Percentiles rank a stretch among this genome's conserved stretches.
These are phyloP conservation scores for Melanostoma mellinum DNA, from an alignment of 2,888 invertebrate genomes.

Conservation along the genomic window DNA sequence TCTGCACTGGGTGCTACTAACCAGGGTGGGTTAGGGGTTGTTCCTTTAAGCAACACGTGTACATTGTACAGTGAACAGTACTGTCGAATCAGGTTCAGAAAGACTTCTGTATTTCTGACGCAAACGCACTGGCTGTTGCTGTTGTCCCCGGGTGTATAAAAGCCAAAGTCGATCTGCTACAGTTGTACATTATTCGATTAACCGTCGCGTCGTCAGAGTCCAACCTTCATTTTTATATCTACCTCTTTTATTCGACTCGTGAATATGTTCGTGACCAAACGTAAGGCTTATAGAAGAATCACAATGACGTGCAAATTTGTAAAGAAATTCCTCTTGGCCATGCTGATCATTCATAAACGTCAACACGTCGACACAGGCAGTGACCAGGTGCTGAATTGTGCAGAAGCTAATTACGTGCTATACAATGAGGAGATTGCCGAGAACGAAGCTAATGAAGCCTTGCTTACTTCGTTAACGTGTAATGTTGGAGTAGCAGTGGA, in stretches of 20 bases:
- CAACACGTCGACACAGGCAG: constrained; percentile 19
- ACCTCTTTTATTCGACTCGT: neutral
- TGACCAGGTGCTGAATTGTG: constrained; percentile 37
- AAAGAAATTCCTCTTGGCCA: constrained; percentile 57
- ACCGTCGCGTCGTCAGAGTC: neutral
- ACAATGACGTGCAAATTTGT: constrained; percentile 61
- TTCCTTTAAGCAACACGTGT: constrained; percentile 54
- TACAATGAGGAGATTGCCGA: constrained; percentile 77
- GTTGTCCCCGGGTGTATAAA: constrained; percentile 52
- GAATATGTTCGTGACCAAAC: constrained; percentile 53
- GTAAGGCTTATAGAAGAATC: constrained; percentile 39
- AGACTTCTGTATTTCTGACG: neutral
- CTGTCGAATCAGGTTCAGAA: constrained; percentile 1
- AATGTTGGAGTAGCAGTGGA: constrained; percentile 37
- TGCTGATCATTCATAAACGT: constrained; percentile 64
- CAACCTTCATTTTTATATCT: neutral
- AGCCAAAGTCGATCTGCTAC: constrained; percentile 41
- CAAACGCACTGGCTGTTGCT: constrained; percentile 4
- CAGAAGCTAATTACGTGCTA: constrained; percentile 43
- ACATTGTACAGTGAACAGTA: neutral
- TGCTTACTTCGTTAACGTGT: constrained; percentile 52
- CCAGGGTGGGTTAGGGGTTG: constrained; percentile 53
- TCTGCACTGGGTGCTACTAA: constrained; percentile 8
- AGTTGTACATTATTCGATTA: constrained; percentile 50
- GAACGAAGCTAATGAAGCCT: constrained; percentile 80